Percentiles rank a stretch among this genome's conserved stretches.
Evolutionary conservation across 2,113 vertebrate species (phyloP).

Genomic region (Oncorhynchus masou): DNA sequence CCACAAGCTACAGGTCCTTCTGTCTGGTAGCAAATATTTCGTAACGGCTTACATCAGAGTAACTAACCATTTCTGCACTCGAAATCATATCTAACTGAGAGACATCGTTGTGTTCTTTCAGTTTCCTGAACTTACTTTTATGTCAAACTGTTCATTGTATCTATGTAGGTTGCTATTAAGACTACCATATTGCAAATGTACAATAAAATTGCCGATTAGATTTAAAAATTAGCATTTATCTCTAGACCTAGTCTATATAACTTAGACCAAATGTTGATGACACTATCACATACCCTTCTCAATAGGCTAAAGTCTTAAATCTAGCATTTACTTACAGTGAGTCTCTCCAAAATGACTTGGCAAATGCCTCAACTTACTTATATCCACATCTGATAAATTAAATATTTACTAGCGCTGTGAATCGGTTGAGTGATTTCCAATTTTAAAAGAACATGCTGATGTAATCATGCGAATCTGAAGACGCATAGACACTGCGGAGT

Average conservation of each 20-base stretch:
- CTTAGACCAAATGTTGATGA: neutral
- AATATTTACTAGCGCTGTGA: constrained; percentile 41
- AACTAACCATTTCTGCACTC: neutral
- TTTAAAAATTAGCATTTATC: neutral
- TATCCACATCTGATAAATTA: constrained; percentile 43
- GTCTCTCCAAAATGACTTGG: constrained; percentile 3
- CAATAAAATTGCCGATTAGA: neutral
- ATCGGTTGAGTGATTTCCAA: constrained; percentile 57
- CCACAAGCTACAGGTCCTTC: neutral
- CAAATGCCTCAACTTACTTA: constrained; percentile 26
- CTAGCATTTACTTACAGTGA: neutral
- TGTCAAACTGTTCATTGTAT: neutral
- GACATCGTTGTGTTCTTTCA: neutral
- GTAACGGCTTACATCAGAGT: neutral
- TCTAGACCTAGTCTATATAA: neutral
- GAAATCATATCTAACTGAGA: neutral
- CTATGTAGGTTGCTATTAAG: neutral
- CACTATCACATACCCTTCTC: neutral
- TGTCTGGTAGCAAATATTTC: neutral
- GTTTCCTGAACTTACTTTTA: neutral
- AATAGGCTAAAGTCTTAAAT: neutral
- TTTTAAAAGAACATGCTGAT: constrained; percentile 54
- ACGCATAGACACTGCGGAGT: constrained; percentile 27
- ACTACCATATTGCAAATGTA: neutral
- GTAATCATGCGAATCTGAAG: constrained; percentile 41